Evolutionary conservation across 2,113 vertebrate genomes (phyloP).

Genomic region (Cinclus mexicanus): DNA sequence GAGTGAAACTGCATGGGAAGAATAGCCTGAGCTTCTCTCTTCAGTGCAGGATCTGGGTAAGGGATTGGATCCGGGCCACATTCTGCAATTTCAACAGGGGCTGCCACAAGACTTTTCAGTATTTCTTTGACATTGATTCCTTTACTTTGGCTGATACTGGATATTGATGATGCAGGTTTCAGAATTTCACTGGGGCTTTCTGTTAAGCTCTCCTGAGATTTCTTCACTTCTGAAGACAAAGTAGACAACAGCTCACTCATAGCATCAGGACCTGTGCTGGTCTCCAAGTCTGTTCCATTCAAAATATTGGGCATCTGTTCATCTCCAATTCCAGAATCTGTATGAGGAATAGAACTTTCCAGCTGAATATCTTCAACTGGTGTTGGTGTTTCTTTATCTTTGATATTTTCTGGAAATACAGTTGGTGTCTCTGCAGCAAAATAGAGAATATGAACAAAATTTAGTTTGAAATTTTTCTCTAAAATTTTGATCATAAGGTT

Average conservation of each 20-base stretch:
- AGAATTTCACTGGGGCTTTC: slow-evolving; percentile 83
- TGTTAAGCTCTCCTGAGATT: slow-evolving; percentile 85
- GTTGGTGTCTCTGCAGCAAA: slow-evolving; percentile 81
- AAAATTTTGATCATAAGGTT: neutral
- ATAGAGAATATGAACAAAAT: slow-evolving; percentile 40
- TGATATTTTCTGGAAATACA: slow-evolving; percentile 79
- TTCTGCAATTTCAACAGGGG: slow-evolving; percentile 86
- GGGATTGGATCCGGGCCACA: slow-evolving; percentile 85
- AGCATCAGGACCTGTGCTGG: slow-evolving; percentile 76
- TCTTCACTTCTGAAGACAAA: slow-evolving; percentile 88
- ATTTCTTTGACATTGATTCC: slow-evolving; percentile 96
- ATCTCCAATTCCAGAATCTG: slow-evolving; percentile 89
- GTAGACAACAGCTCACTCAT: slow-evolving; percentile 87
- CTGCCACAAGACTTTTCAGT: slow-evolving; percentile 91
- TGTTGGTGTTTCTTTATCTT: slow-evolving; percentile 79
- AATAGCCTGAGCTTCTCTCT: slow-evolving; percentile 87
- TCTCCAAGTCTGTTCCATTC: slow-evolving; percentile 86
- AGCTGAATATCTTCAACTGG: slow-evolving; percentile 80
- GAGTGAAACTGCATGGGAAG: slow-evolving; percentile 97
- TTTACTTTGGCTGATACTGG: slow-evolving; percentile 89
- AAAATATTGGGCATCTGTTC: slow-evolving; percentile 83
- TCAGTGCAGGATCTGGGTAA: slow-evolving; percentile 87
- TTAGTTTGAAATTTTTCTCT: neutral
- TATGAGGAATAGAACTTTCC: slow-evolving; percentile 83
- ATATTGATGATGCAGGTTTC: slow-evolving; percentile 83